phyloP scores from a whole-genome alignment of 35 echinoderm and acorn worm species.

The Ptychodera flava region DNA sequence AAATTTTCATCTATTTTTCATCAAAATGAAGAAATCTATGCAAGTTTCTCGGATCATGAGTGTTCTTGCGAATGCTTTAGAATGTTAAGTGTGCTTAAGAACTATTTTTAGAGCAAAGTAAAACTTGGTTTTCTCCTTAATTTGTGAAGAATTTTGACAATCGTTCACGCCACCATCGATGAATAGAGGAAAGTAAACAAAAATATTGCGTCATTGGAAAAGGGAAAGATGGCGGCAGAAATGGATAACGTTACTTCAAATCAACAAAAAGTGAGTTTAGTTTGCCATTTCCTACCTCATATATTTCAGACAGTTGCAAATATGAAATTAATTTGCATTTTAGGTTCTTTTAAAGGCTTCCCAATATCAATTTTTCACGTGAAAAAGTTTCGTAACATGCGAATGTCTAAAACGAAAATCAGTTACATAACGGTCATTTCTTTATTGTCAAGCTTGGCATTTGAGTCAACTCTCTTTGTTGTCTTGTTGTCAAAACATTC shows the following conservation, averaged over 20 bases:
- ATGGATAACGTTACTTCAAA: background rate
- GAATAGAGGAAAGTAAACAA: background rate
- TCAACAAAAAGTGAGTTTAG: background rate
- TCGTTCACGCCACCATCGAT: background rate
- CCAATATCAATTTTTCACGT: too few species aligned
- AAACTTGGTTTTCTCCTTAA: background rate
- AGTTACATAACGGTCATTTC: too few species aligned
- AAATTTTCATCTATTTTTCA: background rate
- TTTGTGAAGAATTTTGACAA: background rate
- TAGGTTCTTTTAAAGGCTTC: too few species aligned
- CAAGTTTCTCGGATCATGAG: background rate
- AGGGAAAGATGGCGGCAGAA: background rate
- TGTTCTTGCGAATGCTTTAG: background rate
- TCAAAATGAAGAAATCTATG: background rate
- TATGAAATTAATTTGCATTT: too few species aligned
- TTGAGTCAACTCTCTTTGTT: too few species aligned
- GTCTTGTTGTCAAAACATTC: too few species aligned
- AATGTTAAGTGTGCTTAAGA: background rate
- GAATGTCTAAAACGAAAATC: too few species aligned
- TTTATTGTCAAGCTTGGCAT: too few species aligned
- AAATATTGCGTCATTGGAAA: constrained; percentile 1
- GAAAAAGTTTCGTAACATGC: too few species aligned
- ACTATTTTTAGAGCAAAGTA: background rate
- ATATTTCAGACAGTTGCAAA: too few species aligned
- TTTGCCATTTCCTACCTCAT: too few species aligned